Evolutionary conservation across 1,140 invertebrate genomes (phyloP).

Genomic region (Lepidurus packardi): DNA sequence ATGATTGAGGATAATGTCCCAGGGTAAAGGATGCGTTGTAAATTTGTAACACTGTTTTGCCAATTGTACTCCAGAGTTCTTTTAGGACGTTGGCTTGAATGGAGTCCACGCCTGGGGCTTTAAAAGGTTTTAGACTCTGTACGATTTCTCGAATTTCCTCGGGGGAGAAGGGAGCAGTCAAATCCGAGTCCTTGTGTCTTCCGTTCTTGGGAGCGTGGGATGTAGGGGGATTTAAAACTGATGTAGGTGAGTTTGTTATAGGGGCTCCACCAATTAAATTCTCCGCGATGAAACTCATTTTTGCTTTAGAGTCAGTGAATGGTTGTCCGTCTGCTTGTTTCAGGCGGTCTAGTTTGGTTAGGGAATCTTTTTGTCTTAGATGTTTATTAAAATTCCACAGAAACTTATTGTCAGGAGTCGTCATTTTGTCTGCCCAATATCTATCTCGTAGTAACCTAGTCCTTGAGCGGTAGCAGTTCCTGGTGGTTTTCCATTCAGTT

Average conservation of each 20-base stretch:
- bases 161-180: background rate
- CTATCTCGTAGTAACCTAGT: background rate
- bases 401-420: background rate
- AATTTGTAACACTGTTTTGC: background rate
- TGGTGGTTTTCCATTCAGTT: background rate
- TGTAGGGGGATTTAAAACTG: no score
- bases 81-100: slow-evolving; percentile 9
- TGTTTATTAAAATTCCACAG: background rate
- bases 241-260: no score
- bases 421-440: background rate
- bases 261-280: background rate
- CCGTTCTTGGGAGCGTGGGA: no score
- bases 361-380: background rate
- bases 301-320: background rate
- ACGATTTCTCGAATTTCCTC: slow-evolving; percentile 7
- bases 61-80: background rate
- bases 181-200: no score
- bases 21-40: background rate
- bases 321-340: background rate
- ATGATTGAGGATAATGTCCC: background rate
- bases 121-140: background rate
- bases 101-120: slow-evolving; percentile 7
- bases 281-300: background rate
- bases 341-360: background rate
- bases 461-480: background rate